A percentile compares a stretch with the other conserved stretches of the same genome.
These are phyloP conservation scores for Fabriciana adippe DNA, from an alignment of 2,888 invertebrate genomes.

Conservation along the genomic window DNA sequence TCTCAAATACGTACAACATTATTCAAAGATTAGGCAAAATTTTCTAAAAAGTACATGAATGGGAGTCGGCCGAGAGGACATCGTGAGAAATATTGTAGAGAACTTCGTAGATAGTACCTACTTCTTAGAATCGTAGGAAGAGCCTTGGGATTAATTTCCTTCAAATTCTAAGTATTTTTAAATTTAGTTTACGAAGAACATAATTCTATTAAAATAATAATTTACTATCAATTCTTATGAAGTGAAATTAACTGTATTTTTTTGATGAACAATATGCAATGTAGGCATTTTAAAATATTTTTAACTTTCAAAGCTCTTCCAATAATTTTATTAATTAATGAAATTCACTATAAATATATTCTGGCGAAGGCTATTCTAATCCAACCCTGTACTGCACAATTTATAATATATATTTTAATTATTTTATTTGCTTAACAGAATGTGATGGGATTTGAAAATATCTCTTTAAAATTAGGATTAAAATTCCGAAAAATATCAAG, in stretches of 20 bases:
- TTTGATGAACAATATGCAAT: too few species aligned
- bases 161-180: too few species aligned
- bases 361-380: constrained; percentile 28
- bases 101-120: not conserved
- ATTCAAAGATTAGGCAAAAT: constrained; percentile 77
- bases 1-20: constrained; percentile 61
- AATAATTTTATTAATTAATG: constrained; percentile 18
- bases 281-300: not conserved
- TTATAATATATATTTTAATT: constrained; percentile 20
- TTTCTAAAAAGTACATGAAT: constrained; percentile 67
- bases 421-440: not conserved
- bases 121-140: not conserved
- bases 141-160: not conserved
- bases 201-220: not conserved
- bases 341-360: constrained; percentile 16
- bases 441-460: not conserved
- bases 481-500: not conserved
- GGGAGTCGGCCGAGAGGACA: constrained; percentile 37
- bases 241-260: not conserved
- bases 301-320: not conserved
- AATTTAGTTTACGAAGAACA: too few species aligned
- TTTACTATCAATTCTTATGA: not conserved
- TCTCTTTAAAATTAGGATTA: not conserved
- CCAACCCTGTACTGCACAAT: constrained; percentile 39
- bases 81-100: constrained; percentile 26